Evolutionary conservation across 2,113 vertebrate genomes (phyloP).

Genomic region (Hoplias malabaricus): DNA sequence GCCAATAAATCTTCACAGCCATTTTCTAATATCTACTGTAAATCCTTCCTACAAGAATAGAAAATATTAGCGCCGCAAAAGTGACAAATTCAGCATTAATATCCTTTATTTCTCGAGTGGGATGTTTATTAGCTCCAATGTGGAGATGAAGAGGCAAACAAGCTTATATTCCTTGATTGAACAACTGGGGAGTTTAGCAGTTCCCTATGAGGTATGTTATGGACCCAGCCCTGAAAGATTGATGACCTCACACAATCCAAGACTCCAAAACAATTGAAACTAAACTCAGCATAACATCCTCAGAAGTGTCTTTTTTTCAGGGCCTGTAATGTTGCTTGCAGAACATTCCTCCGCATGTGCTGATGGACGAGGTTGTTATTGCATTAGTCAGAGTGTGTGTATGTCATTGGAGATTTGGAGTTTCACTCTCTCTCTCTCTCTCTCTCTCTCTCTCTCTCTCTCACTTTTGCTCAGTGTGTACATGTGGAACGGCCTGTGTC

Average conservation of each 20-base stretch:
- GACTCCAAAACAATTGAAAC: constrained; percentile 17
- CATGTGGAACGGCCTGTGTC: constrained; percentile 10
- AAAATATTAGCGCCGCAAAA: no score
- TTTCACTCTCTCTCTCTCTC: neutral
- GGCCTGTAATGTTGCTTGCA: constrained; percentile 3
- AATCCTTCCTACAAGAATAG: no score
- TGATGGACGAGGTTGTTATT: constrained; percentile 39
- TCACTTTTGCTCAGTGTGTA: constrained; percentile 11
- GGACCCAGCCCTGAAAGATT: neutral
- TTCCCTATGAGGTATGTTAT: neutral
- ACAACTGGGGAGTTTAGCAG: no score
- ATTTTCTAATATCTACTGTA: no score
- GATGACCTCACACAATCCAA: neutral
- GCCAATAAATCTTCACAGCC: no score
- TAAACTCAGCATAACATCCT: neutral
- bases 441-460: neutral
- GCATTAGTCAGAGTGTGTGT: constrained; percentile 13
- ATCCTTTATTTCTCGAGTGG: no score
- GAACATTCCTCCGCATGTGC: constrained; percentile 25
- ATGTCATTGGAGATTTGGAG: neutral
- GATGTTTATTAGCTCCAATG: no score
- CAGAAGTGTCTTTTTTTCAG: neutral
- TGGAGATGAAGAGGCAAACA: no score
- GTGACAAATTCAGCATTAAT: no score
- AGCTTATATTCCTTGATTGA: no score